Base-by-base conservation (phyloP, 2,797 vertebrate genomes). In the Pempheris klunzingeri region DNA sequence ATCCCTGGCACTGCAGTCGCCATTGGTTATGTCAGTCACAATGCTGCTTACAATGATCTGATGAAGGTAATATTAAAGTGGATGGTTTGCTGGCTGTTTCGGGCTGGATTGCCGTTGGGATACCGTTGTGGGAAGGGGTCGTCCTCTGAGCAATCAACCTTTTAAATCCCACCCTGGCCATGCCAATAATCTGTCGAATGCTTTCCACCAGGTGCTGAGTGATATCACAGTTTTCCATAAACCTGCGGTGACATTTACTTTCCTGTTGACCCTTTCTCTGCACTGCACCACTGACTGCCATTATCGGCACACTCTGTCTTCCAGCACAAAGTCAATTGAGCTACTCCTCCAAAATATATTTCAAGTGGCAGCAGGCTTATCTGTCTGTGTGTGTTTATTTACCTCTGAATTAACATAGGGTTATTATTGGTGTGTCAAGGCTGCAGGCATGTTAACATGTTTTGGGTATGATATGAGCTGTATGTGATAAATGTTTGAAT, bases 271-370 rank as follows among this genome's bases (percentile, higher is more conserved):
- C 75, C 38, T 24, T 72, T 52, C 66, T 74, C 71, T 81, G 53
- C 46, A 53, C 65, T 72, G 78, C 55, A 65, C 55, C 60, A 69
- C 78, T 70, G 79, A n/a, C 74, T 71, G 80, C 68, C 65, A 74
- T 85, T 66, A 84, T 83, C 11, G 3, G 36, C 64, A 72, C 47
- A 41, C 22, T 65, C 53, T 74, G 64, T 82, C 78, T 82, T 67
- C 74, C 55, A 64, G 80, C 71, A 46, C 80, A 88, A 92, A 82
- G 88, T 90, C 88, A 90, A 70, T 38, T 59, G 70, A 77, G 52
- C 80, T 74, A 77, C 67, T 58, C 60, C 61, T 77, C 41, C 74
- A 71, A 63, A 88, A 80, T 71, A 75, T 58, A 82, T 85, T 89
- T 90, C 61, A 78, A 71, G 65, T 71, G 57, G 53, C 34, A 60